These are phyloP conservation scores for Mesochorus sp. DNA, from an alignment of 2,888 invertebrate species.

Conservation along the genomic window DNA sequence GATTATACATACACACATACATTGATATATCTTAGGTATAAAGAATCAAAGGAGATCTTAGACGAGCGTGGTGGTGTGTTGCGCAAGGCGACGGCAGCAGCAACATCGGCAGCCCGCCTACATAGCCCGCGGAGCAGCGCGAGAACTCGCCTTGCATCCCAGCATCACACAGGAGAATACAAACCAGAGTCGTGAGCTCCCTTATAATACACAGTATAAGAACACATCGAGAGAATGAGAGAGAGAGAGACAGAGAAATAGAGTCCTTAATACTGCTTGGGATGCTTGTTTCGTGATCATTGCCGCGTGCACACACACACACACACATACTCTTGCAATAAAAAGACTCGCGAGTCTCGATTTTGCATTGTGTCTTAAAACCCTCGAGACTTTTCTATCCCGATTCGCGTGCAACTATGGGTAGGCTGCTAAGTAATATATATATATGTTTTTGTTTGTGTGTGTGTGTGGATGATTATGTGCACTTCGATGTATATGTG, in stretches of 20 bases:
- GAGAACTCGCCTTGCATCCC: conserved; percentile 68
- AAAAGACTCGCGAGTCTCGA: conserved; percentile 13
- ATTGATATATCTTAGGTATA: background rate
- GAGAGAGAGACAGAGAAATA: too few relatives aligned
- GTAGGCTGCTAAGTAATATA: background rate
- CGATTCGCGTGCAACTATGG: conserved; percentile 40
- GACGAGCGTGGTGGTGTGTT: conserved; percentile 65
- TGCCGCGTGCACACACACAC: conserved; percentile 4
- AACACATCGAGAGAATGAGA: too few relatives aligned
- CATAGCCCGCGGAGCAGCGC: conserved; percentile 75
- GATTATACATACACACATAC: background rate
- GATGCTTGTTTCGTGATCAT: conserved; percentile 61
- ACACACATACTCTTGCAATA: background rate
- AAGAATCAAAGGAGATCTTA: conserved; percentile 31
- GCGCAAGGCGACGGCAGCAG: conserved; percentile 68
- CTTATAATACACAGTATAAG: conserved; percentile 50
- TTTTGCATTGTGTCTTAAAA: conserved; percentile 50
- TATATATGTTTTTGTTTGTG: background rate
- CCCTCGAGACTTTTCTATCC: conserved; percentile 25
- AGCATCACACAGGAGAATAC: conserved; percentile 24
- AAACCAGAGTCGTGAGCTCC: conserved; percentile 55
- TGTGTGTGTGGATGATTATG: background rate
- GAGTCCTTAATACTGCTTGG: conserved; percentile 51
- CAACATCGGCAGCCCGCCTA: conserved; percentile 72
- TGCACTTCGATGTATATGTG: background rate